Conservation (phyloP, 2,888 invertebrate genomes). For the Aphidoletes aphidimyza region DNA sequence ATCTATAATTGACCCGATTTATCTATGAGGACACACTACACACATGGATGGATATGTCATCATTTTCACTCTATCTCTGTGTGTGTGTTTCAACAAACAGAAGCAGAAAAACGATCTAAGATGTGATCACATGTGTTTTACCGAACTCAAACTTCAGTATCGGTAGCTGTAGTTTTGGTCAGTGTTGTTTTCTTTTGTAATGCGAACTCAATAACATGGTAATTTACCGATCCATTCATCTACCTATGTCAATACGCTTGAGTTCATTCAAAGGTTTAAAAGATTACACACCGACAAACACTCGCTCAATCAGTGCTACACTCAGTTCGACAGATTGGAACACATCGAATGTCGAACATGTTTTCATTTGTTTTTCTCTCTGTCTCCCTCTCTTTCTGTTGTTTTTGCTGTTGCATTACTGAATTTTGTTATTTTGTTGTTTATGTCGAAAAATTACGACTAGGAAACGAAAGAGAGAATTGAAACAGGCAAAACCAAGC, state of each 20-base stretch:
- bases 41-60: conserved; percentile 23
- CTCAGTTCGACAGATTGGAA: background rate
- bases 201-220: background rate
- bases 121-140: background rate
- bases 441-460: conserved; percentile 8
- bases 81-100: background rate
- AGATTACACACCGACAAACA: conserved; percentile 52
- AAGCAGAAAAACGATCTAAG: background rate
- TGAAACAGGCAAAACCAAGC: background rate
- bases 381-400: too few species aligned
- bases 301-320: background rate
- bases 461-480: background rate
- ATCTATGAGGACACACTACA: conserved; percentile 13
- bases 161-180: background rate
- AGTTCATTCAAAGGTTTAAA: conserved; percentile 54
- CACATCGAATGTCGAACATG: background rate
- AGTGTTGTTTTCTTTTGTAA: conserved; percentile 39
- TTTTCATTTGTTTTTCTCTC: background rate
- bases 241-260: conserved; percentile 25
- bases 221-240: background rate
- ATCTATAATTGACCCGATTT: conserved; percentile 33
- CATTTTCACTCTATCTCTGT: conserved; percentile 4
- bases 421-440: conserved; percentile 38
- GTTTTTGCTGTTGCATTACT: conserved; percentile 31
- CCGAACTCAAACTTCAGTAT: background rate